phyloP scores from a whole-genome alignment of 2,797 vertebrate genomes.

The Lateolabrax maculatus region DNA sequence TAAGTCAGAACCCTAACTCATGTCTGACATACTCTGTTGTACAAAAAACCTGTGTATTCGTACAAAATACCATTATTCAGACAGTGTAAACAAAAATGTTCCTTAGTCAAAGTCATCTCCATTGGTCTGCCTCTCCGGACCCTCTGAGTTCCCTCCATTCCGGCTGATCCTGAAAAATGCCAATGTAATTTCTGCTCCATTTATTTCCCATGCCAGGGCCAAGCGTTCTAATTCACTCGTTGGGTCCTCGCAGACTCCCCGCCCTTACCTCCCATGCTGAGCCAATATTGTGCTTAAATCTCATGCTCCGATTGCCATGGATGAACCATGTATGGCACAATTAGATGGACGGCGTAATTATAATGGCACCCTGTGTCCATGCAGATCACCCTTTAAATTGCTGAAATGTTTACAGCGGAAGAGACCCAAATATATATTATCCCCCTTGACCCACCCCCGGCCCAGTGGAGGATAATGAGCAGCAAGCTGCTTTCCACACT shows the following conservation, averaged over 20 bases:
- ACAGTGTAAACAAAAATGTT: slow-evolving; percentile 31
- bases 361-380: slow-evolving; percentile 81
- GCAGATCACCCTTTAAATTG: slow-evolving; percentile 83
- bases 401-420: slow-evolving; percentile 83
- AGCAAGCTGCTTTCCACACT: slow-evolving; percentile 26
- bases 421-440: slow-evolving; percentile 80
- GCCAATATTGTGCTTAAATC: slow-evolving; percentile 88
- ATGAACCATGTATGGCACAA: slow-evolving; percentile 80
- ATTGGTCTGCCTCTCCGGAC: slow-evolving; percentile 35
- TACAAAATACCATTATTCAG: slow-evolving; percentile 20
- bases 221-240: slow-evolving; percentile 76
- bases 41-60: neutral
- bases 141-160: slow-evolving; percentile 54
- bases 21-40: neutral
- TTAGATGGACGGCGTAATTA: slow-evolving; percentile 84
- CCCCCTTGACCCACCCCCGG: slow-evolving; percentile 26
- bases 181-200: slow-evolving; percentile 87
- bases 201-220: slow-evolving; percentile 82
- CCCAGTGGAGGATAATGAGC: slow-evolving; percentile 67
- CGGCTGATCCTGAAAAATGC: slow-evolving; percentile 73
- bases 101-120: slow-evolving; percentile 55
- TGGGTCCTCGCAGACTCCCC: slow-evolving; percentile 71
- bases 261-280: slow-evolving; percentile 84
- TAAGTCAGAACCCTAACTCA: slow-evolving; percentile 8
- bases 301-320: slow-evolving; percentile 87